phyloP scores from a whole-genome alignment of 2,113 vertebrate genomes.

The Sylvilagus bachmani region DNA sequence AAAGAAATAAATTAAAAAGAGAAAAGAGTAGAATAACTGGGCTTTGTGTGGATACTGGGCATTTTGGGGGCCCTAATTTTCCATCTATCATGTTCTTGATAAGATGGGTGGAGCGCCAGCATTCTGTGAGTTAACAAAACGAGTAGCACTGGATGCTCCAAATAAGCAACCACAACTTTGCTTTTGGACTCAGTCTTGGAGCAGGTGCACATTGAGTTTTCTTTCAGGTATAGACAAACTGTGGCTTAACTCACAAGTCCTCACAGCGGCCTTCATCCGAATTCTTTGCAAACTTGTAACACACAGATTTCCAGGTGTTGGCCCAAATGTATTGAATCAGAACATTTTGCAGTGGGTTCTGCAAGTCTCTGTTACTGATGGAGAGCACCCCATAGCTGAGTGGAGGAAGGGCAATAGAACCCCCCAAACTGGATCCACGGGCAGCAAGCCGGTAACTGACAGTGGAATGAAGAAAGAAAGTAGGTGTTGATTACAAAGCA shows the following conservation, averaged over 20 bases:
- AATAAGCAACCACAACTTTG: background rate
- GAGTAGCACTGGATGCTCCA: background rate
- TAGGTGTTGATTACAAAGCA: too few species aligned
- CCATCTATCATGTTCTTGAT: background rate
- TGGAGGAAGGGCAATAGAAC: too few species aligned
- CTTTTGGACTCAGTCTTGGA: background rate
- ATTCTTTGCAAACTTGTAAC: background rate
- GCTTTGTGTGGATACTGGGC: background rate
- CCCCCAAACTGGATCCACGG: too few species aligned
- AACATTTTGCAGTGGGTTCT: background rate
- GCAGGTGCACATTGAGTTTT: background rate
- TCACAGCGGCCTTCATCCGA: background rate
- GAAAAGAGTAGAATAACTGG: background rate
- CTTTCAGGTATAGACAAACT: background rate
- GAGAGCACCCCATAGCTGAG: too few species aligned
- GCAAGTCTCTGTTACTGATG: too few species aligned
- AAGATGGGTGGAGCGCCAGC: background rate
- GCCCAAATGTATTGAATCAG: background rate
- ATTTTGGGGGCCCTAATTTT: background rate
- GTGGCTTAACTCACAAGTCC: background rate
- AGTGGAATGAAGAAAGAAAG: too few species aligned
- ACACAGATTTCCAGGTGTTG: background rate
- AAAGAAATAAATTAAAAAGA: background rate
- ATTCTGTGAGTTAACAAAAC: background rate
- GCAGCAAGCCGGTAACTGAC: too few species aligned